Evolutionary conservation across 2,888 invertebrate species (phyloP), one percentile per base, ranked within the genome.

Genomic region (Nipponacmea schrenckii): DNA sequence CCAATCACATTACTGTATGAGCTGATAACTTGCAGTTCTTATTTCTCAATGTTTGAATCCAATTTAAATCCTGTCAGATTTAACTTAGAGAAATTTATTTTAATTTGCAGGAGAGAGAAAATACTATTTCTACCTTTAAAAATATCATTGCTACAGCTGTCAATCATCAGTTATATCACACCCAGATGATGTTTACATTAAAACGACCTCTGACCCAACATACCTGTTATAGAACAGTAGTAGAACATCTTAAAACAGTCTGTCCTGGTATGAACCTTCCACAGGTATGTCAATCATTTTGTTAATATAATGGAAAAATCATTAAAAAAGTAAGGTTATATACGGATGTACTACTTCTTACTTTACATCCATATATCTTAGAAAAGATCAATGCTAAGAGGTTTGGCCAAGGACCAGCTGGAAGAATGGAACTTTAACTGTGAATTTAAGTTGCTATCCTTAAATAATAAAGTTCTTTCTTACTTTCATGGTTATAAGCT

Each of bases 161-260:
- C 27, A 81, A 77, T 26, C 78, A 87, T 70, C 72, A 73, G 67
- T 76, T 75, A 64, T 74, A 68, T 73, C 56, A 70, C 63, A 72
- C 73, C 46, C 75, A 66, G 69, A 62, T 63, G n/a, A 81, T 70
- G 44, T 80, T 78, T 77, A 74, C 66, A 46, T 75, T 79, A 10
- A 80, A 80, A 31, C 77, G 79, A 67, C 74, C 77, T n/a, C 79
- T 89, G 62, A 84, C 72, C 1, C 71, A 75, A 74, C 79, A 78
- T 77, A 82, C 83, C 17, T 91, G 91, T 78, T 90, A 90, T 80
- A 86, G 87, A 74, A 74, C 80, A 20, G 83, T 84, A 17, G 84
- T 88, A 15, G 82, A 83, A 62, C 71, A 84, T 70, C 88, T 89
- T 73, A 82, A 84, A 67, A 76, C 83, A 50, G 80, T 81, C 27